Evolutionary conservation across 2,113 vertebrate genomes (phyloP).

Genomic region (Poecilia latipinna): DNA sequence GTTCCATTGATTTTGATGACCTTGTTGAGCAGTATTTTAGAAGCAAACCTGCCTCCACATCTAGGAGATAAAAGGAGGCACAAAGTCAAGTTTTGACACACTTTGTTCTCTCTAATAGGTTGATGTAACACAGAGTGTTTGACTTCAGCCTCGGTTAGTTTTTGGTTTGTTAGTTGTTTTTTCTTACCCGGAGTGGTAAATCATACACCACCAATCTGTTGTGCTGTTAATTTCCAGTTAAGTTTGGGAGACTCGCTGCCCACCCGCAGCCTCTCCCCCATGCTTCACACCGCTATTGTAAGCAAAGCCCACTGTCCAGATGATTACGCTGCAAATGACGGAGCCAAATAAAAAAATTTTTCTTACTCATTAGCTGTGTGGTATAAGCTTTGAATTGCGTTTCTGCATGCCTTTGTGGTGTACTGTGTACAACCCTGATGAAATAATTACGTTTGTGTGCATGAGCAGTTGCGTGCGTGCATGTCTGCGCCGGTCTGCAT

Average conservation of each 20-base stretch:
- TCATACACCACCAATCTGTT: not conserved
- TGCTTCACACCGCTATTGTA: not conserved
- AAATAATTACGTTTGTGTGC: not conserved
- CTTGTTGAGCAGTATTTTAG: not conserved
- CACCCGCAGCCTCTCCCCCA: not conserved
- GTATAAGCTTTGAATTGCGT: not conserved
- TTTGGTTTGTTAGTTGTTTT: not conserved
- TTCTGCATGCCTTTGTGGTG: not conserved
- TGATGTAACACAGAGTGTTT: not conserved
- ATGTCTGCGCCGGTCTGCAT: slow-evolving; percentile 25
- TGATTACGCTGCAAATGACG: slow-evolving; percentile 6
- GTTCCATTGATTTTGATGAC: not conserved
- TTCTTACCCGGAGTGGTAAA: not conserved
- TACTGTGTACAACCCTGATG: not conserved
- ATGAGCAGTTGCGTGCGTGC: not conserved
- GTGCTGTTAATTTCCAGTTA: not conserved
- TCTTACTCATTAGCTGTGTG: not conserved
- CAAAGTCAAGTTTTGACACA: not conserved
- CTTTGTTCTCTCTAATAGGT: not conserved
- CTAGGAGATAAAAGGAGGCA: not conserved
- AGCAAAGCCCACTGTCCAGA: not conserved
- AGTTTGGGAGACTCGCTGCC: not conserved
- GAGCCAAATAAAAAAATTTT: not conserved
- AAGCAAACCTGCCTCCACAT: not conserved
- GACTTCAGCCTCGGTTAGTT: not conserved